phyloP scores from a whole-genome alignment of 2,113 vertebrate species.

The Nannobrachium achirus region DNA sequence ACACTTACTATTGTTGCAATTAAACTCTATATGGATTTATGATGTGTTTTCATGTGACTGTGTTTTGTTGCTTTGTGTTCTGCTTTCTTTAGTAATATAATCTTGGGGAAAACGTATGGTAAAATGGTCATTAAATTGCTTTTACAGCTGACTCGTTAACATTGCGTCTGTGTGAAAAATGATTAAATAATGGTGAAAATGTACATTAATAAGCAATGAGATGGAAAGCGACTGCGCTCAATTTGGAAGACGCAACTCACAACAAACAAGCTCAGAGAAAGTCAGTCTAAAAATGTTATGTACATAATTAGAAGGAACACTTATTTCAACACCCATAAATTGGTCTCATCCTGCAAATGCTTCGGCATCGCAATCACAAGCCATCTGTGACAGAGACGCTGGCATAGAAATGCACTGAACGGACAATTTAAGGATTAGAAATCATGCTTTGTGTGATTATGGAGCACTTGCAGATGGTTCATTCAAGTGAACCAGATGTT shows the following conservation, averaged over 20 bases:
- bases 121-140: slow-evolving; percentile 74
- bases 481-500: slow-evolving; percentile 81
- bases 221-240: slow-evolving; percentile 76
- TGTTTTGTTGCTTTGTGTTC: too few relatives aligned
- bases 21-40: too few relatives aligned
- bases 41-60: too few relatives aligned
- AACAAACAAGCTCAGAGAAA: slow-evolving; percentile 72
- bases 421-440: slow-evolving; percentile 67
- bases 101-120: too few relatives aligned
- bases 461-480: slow-evolving; percentile 75
- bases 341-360: slow-evolving; percentile 2
- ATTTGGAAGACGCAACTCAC: slow-evolving; percentile 65
- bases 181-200: slow-evolving; percentile 82
- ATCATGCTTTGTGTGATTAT: slow-evolving; percentile 57
- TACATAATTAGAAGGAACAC: slow-evolving; percentile 61
- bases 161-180: slow-evolving; percentile 77
- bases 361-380: slow-evolving; percentile 26
- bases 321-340: slow-evolving; percentile 10
- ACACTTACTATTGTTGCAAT: too few relatives aligned
- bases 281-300: slow-evolving; percentile 58
- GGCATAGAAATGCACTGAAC: slow-evolving; percentile 25
- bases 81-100: too few relatives aligned
- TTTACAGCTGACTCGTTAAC: slow-evolving; percentile 77
- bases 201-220: slow-evolving; percentile 83
- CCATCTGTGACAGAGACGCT: slow-evolving; percentile 25